Evolutionary conservation across 2,797 vertebrate genomes (phyloP), one percentile per base, ranked within the genome.

Genomic region (Chelmon rostratus): DNA sequence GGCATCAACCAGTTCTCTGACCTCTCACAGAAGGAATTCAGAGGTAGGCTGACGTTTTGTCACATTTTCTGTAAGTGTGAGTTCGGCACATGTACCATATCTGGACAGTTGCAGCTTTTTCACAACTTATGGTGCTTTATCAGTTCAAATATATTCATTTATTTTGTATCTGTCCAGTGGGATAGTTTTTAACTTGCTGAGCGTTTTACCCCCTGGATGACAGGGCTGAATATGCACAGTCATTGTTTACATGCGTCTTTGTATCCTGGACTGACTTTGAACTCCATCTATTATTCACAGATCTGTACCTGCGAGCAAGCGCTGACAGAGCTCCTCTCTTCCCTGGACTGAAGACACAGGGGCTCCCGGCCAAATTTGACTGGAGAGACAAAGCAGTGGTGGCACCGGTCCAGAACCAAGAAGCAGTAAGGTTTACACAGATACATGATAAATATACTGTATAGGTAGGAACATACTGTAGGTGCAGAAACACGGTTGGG

Each of bases 1-100:
- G 97, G 97, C 83, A 87, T 97, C 83, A 98, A 97, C 91, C 94
- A 94, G 52, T 98, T 99, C 92, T 98, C 98, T 63, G 90, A 96
- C 67, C 93, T 98, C 58, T 95, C 96, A 38, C 94, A 93, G 63
- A 78, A 95, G 68, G 96, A 98, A 83, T 98, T 98, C 93, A 96
- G 91, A 95, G 96, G 97, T 98, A 93, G 0, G 72, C 19, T 49
- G 33, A 54, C 11, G 19, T 31, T 75, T 19, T 58, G 9, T 56
- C 37, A 25, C 23, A 11, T 15, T 33, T 11, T 33, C n/a, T 62
- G 12, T 35, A 28, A 16, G 0, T 47, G 46, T 44, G 9, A 9
- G 54, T 75, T 62, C 67, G 7, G 1, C 21, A 28, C 53, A 15
- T 54, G 50, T 1, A 8, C 16, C 58, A 23, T 70, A 2, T 68